phyloP scores from a whole-genome alignment of 2,888 invertebrate genomes.

The Nudaria mundana region DNA sequence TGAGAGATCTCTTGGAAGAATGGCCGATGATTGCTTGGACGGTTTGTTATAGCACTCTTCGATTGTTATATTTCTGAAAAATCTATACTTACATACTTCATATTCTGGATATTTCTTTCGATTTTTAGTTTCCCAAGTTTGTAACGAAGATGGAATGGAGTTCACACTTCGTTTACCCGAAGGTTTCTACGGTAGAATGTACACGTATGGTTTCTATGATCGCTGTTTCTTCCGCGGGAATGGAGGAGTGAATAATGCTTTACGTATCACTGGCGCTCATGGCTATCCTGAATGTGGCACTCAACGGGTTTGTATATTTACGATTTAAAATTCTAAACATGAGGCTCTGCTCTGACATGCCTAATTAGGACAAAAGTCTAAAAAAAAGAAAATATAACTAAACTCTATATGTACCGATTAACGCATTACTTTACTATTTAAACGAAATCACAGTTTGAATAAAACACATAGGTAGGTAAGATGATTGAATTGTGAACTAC shows the following conservation, averaged over 20 bases:
- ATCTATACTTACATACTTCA: too few species aligned
- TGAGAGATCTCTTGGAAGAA: conserved; percentile 87
- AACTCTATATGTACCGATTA: too few species aligned
- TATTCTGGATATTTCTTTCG: background rate
- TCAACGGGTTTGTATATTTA: conserved; percentile 81
- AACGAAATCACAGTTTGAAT: too few species aligned
- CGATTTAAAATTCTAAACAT: too few species aligned
- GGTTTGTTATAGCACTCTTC: too few species aligned
- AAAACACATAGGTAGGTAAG: too few species aligned
- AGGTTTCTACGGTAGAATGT: conserved; percentile 94
- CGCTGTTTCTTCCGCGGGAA: conserved; percentile 95
- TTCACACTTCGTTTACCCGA: conserved; percentile 93
- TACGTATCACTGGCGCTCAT: conserved; percentile 93
- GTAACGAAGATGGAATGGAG: conserved; percentile 97
- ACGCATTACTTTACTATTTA: too few species aligned
- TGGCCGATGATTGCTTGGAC: conserved; percentile 91
- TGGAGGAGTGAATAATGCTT: conserved; percentile 90
- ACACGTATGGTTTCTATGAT: conserved; percentile 95
- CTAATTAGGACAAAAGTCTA: too few species aligned
- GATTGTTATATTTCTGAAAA: too few species aligned
- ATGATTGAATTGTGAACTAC: too few species aligned
- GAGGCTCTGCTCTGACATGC: too few species aligned
- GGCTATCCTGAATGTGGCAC: conserved; percentile 98
- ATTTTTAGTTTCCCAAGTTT: conserved; percentile 90
- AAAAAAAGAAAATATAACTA: too few species aligned